These are phyloP conservation scores for Fringilla coelebs DNA, from an alignment of 2,797 vertebrate genomes.

Conservation along the genomic window DNA sequence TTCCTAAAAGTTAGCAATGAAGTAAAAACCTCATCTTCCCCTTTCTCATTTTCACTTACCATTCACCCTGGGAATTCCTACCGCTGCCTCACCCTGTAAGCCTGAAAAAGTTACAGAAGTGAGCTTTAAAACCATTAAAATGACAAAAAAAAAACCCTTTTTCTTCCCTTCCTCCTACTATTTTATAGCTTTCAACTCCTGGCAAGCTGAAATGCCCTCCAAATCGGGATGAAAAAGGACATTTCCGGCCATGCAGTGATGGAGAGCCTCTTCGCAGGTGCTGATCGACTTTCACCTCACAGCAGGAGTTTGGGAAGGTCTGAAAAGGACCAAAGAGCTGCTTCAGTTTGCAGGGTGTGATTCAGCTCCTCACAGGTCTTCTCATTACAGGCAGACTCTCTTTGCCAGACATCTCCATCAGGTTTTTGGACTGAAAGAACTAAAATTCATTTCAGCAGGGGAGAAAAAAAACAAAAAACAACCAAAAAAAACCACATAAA, in stretches of 20 bases:
- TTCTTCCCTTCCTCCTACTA: not conserved
- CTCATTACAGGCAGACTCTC: not conserved
- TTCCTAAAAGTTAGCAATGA: not conserved
- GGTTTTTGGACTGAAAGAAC: not conserved
- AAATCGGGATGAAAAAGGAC: not conserved
- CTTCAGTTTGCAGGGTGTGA: not conserved
- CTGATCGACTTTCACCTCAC: not conserved
- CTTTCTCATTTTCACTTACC: not conserved
- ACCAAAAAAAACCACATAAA: not conserved
- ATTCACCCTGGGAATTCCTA: not conserved
- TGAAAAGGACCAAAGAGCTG: not conserved
- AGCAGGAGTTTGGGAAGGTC: not conserved
- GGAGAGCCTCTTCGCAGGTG: not conserved
- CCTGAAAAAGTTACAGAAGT: not conserved
- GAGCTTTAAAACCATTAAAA: not conserved
- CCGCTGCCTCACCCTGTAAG: not conserved
- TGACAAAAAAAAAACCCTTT: accelerated
- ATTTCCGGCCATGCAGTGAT: not conserved
- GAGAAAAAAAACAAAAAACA: not conserved
- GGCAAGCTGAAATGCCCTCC: not conserved
- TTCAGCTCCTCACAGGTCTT: not conserved
- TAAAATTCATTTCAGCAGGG: not conserved
- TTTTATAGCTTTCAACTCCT: not conserved
- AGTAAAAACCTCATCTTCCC: not conserved
- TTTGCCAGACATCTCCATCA: not conserved